Percentiles rank a stretch among this genome's conserved stretches.
phyloP scores from a whole-genome alignment of 2,797 vertebrate species.

The Acrossocheilus fasciatus region DNA sequence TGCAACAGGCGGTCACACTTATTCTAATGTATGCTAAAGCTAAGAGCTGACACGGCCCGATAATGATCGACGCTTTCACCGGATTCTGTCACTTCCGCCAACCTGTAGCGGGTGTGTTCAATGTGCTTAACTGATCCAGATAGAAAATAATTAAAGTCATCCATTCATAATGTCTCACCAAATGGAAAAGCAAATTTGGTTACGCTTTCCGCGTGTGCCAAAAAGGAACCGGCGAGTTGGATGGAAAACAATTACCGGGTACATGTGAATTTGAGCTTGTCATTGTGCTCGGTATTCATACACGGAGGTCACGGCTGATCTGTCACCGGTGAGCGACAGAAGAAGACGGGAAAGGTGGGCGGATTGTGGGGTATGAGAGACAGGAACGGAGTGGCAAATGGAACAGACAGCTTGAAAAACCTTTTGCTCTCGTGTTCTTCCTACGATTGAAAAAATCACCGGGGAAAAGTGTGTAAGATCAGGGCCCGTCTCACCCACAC shows the following conservation, averaged over 20 bases:
- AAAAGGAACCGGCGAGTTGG: slow-evolving; percentile 17
- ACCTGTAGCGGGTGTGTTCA: slow-evolving; percentile 25
- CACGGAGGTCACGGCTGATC: slow-evolving; percentile 38
- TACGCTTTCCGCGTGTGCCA: slow-evolving; percentile 13
- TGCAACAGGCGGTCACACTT: slow-evolving; percentile 51
- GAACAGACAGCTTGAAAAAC: slow-evolving; percentile 54
- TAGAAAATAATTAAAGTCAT: slow-evolving; percentile 57
- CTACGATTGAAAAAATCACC: slow-evolving; percentile 46
- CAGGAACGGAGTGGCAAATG: slow-evolving; percentile 32
- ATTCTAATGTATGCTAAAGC: slow-evolving; percentile 61
- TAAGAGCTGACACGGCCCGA: slow-evolving; percentile 62
- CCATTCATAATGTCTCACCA: slow-evolving; percentile 50
- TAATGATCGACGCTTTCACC: slow-evolving; percentile 60
- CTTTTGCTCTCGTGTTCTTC: slow-evolving; percentile 46
- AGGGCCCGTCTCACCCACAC: slow-evolving; percentile 37
- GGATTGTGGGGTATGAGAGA: background rate
- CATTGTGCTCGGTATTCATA: slow-evolving; percentile 22
- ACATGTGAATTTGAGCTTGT: slow-evolving; percentile 30
- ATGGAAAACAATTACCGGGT: slow-evolving; percentile 50
- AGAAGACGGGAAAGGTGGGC: background rate
- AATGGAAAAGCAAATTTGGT: slow-evolving; percentile 47
- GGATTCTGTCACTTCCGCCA: slow-evolving; percentile 58
- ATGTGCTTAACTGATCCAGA: slow-evolving; percentile 43
- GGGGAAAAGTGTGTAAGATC: slow-evolving; percentile 34
- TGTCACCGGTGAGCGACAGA: slow-evolving; percentile 18